A percentile compares a stretch with the other conserved stretches of the same genome.
Evolutionary conservation across 2,797 vertebrate species (phyloP).

Genomic region (Chelidonichthys spinosus): DNA sequence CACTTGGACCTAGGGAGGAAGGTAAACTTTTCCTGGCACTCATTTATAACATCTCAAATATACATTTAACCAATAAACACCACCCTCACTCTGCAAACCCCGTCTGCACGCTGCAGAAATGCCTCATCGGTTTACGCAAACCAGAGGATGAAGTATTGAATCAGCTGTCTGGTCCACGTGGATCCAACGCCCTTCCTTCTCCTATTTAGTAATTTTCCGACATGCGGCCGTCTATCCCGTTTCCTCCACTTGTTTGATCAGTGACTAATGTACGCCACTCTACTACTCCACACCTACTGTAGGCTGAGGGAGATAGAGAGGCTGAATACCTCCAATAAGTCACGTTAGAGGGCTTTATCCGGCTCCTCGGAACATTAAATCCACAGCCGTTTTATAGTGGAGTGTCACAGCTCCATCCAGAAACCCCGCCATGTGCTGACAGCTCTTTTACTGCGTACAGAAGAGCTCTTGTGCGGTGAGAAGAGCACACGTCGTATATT

Average conservation of each 20-base stretch:
- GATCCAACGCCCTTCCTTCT: slow-evolving; percentile 38
- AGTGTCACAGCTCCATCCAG: slow-evolving; percentile 30
- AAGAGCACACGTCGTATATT: slow-evolving; percentile 49
- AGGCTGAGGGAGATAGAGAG: slow-evolving; percentile 29
- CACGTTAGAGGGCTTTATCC: slow-evolving; percentile 33
- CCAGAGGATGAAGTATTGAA: slow-evolving; percentile 36
- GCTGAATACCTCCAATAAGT: slow-evolving; percentile 33
- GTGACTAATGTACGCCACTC: slow-evolving; percentile 74
- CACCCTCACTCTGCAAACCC: slow-evolving; percentile 1
- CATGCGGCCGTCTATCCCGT: slow-evolving; percentile 56
- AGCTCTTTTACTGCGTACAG: slow-evolving; percentile 48
- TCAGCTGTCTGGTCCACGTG: slow-evolving; percentile 25
- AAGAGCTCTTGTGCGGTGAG: slow-evolving; percentile 43
- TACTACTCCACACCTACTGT: slow-evolving; percentile 57
- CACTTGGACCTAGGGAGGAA: slow-evolving; percentile 12
- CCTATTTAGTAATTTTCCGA: slow-evolving; percentile 55
- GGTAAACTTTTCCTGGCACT: slow-evolving; percentile 24
- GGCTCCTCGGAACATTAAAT: slow-evolving; percentile 18
- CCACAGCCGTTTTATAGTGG: slow-evolving; percentile 21
- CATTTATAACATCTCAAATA: neutral
- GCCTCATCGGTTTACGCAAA: neutral
- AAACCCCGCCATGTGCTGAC: slow-evolving; percentile 47
- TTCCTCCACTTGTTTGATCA: slow-evolving; percentile 76
- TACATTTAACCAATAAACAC: slow-evolving; percentile 14
- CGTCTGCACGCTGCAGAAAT: slow-evolving; percentile 8